Base-by-base conservation (phyloP, 2,113 vertebrate species). In the Stomatorhinus ivindoensis region DNA sequence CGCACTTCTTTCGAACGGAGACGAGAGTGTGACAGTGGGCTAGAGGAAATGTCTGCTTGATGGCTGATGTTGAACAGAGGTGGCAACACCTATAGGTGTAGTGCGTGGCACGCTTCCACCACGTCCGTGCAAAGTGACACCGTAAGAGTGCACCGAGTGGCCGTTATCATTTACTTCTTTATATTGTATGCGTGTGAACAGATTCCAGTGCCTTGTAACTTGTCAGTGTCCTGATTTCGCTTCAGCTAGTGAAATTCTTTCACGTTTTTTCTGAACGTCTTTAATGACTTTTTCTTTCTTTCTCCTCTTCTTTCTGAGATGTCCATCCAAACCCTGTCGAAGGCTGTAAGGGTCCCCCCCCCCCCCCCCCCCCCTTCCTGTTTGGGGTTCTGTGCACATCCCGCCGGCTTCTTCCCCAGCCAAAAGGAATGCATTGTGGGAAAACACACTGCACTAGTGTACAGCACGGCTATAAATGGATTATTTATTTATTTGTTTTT, bases 361-460 rank as follows among this genome's bases (percentile, higher is more conserved):
- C 84, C 87, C 89, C 88, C 84, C 89, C 39, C 87, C 86, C 88
- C 88, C 86, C 88, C 24, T 89, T 87, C 11, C 80, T 51, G 1
- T 88, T 42, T 48, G 39, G 31, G 7, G 82, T 51, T 88, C 46
- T 31, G 15, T 80, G 31, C 69, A 47, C 24, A 51, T 46, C 35
- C 44, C 76, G 83, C 24, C 44, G 8, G 9, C n/a, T 39, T 35
- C 24, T 42, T 47, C 90, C 7, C 10, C 21, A 65, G 85, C 90
- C 82, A 88, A 73, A 91, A 89, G n/a, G 89, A 87, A 83, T 51
- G n/a, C 47, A 39, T 85, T 92, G 90, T 88, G 53, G 90, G 84
- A 89, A 80, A 46, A 17, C 53, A 42, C 87, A 51, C 46, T 73
- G 10, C 19, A 76, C 83, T 15, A 31, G 46, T 83, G 86, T 88